Evolutionary conservation across 2,113 vertebrate genomes (phyloP), one percentile per base, ranked within the genome.

Genomic region (Microcebus jonahi): DNA sequence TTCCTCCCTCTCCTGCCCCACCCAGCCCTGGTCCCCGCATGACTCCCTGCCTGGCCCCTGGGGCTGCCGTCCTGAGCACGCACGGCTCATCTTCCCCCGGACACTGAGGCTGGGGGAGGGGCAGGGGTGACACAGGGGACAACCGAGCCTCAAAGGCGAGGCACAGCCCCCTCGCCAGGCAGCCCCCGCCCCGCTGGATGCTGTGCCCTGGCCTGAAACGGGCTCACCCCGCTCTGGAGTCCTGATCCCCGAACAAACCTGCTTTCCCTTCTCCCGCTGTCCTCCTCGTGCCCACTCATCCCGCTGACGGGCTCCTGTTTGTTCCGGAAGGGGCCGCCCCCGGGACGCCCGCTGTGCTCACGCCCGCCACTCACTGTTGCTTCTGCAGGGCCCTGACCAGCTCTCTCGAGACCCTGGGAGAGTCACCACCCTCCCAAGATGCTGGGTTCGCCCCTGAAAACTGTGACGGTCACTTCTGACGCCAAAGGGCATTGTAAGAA

Each of bases 331-430:
- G 75, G 21, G 34, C 45, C 14, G 27, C 61, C 8, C 6, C 8
- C 6, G 21, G 75, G 25, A 25, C 1, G 1, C 14, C 42, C 5
- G 3, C n/a, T 15, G 7, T 0, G 1, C 14, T 27, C 25, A 13
- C 25, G 4, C 9, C 45, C 59, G 25, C 61, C 61, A 29, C 9
- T 34, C n/a, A 8, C 36, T 1, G 0, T 42, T 2, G 15, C 70
- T 29, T 77, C 50, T 27, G 25, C 31, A 42, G 27, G 10, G 57
- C 15, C 85, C n/a, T 3, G 10, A 65, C 12, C 17, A 31, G 85
- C 31, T 50, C 75, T 34, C 65, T 7, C 1, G 63, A 86, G 90
- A 68, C 25, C 17, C 13, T 53, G 20, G 20, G 75, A 57, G 48
- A 84, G 70, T 76, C 63, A 55, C 48, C 4, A 2, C 73, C 48